These are phyloP conservation scores for Solea solea DNA, from an alignment of 2,113 vertebrate genomes.

Conservation along the genomic window DNA sequence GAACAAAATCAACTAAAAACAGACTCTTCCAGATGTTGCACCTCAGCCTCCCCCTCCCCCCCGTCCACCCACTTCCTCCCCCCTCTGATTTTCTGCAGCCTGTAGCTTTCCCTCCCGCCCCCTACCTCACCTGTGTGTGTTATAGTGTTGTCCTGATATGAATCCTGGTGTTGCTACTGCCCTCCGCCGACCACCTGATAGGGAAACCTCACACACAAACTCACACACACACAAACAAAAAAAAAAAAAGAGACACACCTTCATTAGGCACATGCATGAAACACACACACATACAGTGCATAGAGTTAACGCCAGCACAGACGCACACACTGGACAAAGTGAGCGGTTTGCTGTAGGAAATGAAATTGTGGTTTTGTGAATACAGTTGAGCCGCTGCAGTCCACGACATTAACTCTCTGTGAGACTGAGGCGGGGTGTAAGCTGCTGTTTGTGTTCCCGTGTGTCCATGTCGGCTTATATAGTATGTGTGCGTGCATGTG, in stretches of 20 bases:
- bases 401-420: slow-evolving; percentile 19
- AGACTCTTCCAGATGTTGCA: slow-evolving; percentile 72
- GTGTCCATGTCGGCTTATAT: slow-evolving; percentile 26
- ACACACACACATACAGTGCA: slow-evolving; percentile 52
- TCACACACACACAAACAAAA: slow-evolving; percentile 58
- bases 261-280: slow-evolving; percentile 25
- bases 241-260: slow-evolving; percentile 33
- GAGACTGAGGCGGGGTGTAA: slow-evolving; percentile 31
- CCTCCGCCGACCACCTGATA: slow-evolving; percentile 29
- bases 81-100: slow-evolving; percentile 37
- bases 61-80: slow-evolving; percentile 5
- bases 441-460: slow-evolving; percentile 35
- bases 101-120: slow-evolving; percentile 49
- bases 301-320: slow-evolving; percentile 29
- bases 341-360: neutral
- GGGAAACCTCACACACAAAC: slow-evolving; percentile 56
- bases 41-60: slow-evolving; percentile 25
- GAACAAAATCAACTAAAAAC: slow-evolving; percentile 71
- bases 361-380: neutral
- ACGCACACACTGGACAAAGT: slow-evolving; percentile 31
- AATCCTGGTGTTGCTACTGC: slow-evolving; percentile 63
- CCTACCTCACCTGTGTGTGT: slow-evolving; percentile 62
- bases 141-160: slow-evolving; percentile 71
- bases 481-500: slow-evolving; percentile 28
- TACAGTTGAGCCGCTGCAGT: slow-evolving; percentile 3